Conservation (phyloP, 1,140 invertebrate genomes). For the Eupeodes corollae region DNA sequence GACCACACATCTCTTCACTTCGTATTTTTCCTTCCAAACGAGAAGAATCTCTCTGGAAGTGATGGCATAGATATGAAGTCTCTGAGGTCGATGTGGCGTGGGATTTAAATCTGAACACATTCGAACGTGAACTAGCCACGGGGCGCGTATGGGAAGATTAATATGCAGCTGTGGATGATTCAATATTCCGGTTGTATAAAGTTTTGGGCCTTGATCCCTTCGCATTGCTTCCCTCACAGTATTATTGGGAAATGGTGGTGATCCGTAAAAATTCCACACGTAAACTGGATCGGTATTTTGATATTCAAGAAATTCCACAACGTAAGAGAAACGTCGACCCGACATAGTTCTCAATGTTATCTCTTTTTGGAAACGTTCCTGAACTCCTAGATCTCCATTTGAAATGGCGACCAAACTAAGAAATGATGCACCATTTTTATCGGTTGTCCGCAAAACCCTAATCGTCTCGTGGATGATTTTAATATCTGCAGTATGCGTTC, state of each 20-base stretch:
- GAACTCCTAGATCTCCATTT: neutral
- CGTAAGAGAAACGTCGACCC: constrained; percentile 16
- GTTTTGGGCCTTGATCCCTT: constrained; percentile 15
- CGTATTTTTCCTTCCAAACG: constrained; percentile 21
- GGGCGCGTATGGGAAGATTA: constrained; percentile 7
- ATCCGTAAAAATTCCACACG: constrained; percentile 19
- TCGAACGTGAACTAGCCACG: constrained; percentile 26
- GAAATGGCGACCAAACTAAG: neutral
- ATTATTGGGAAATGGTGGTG: constrained; percentile 27
- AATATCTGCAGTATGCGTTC: constrained; percentile 20
- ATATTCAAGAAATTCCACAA: constrained; percentile 36
- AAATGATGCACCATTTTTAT: neutral
- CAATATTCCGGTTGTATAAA: constrained; percentile 18
- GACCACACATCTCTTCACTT: constrained; percentile 22
- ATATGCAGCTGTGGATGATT: neutral
- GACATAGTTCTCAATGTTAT: neutral
- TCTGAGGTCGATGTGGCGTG: constrained; percentile 15
- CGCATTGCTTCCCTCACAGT: constrained; percentile 23
- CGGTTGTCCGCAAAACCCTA: constrained; percentile 4
- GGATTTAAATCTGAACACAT: constrained; percentile 24
- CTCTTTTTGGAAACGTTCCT: neutral
- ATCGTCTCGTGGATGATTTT: constrained; percentile 15
- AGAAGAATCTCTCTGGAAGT: constrained; percentile 26
- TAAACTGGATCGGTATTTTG: constrained; percentile 22
- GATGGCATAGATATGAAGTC: constrained; percentile 17